These are phyloP conservation scores for Coendou prehensilis DNA, from an alignment of 2,797 vertebrate species.

Conservation along the genomic window DNA sequence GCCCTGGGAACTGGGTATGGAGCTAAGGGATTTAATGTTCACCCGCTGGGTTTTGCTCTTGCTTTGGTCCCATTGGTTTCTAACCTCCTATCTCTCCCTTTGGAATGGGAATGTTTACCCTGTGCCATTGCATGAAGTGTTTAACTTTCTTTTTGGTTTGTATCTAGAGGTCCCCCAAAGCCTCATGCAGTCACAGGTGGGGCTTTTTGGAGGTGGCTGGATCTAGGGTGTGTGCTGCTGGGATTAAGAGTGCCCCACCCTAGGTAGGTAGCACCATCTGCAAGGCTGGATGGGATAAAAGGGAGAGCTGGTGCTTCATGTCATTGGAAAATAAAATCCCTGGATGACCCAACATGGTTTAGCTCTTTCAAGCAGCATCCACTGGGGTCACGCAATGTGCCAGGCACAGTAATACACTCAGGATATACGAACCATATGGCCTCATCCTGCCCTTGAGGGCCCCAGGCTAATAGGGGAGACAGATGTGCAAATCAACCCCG, in stretches of 20 bases:
- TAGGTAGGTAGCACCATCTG: background rate
- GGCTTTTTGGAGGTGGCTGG: background rate
- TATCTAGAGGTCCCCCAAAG: background rate
- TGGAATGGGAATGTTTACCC: background rate
- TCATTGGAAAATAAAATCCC: background rate
- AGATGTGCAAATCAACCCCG: background rate
- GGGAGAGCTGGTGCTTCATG: background rate
- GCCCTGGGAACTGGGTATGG: background rate
- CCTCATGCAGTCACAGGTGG: background rate
- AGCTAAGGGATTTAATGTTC: background rate
- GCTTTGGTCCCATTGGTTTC: background rate
- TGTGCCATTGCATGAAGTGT: background rate
- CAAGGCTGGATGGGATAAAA: background rate
- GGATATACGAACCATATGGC: background rate
- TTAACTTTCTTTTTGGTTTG: background rate
- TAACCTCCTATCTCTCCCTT: background rate
- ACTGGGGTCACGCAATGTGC: background rate
- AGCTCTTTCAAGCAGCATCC: background rate
- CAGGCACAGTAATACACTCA: background rate
- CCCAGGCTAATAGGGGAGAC: background rate
- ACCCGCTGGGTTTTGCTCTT: background rate
- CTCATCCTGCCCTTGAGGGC: background rate
- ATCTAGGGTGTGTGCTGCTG: too few species aligned
- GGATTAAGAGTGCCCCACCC: background rate
- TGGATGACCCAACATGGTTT: background rate